phyloP scores from a whole-genome alignment of 35 echinoderm and acorn worm genomes.

The Apostichopus japonicus region DNA sequence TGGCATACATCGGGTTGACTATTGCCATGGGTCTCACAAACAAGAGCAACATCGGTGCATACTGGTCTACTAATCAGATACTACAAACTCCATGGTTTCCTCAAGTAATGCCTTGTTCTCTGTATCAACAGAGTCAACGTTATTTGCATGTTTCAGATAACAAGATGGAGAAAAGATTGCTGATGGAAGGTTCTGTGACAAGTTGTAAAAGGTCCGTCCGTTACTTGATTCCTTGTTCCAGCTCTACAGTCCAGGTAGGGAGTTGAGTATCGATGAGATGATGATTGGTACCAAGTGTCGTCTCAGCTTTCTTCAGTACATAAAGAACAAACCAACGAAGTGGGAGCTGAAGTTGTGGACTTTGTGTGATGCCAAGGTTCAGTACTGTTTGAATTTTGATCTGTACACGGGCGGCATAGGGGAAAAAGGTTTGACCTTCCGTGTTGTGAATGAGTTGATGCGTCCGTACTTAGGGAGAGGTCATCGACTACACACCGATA shows the following conservation, averaged over 20 bases:
- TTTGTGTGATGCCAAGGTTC: constrained; percentile 2
- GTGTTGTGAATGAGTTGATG: too few species aligned
- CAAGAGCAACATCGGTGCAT: too few species aligned
- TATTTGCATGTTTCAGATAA: not conserved
- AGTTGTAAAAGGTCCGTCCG: constrained; percentile 45
- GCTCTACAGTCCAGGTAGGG: not conserved
- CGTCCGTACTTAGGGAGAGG: too few species aligned
- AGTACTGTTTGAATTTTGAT: not conserved
- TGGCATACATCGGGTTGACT: too few species aligned
- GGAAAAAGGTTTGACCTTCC: too few species aligned
- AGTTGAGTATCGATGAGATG: not conserved
- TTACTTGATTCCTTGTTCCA: not conserved
- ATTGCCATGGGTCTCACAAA: too few species aligned
- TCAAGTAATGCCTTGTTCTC: constrained; percentile 5
- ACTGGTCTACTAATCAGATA: too few species aligned
- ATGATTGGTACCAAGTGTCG: constrained; percentile 13
- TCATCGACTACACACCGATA: too few species aligned
- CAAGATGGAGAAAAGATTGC: not conserved
- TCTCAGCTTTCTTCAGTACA: constrained; percentile 15
- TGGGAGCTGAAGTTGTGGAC: constrained; percentile 16
- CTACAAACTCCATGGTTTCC: constrained; percentile 1
- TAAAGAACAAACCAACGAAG: constrained; percentile 23
- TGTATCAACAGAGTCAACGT: not conserved
- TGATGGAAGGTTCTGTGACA: constrained; percentile 4
- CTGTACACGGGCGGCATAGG: constrained; percentile 32